These are phyloP conservation scores for Mythimna loreyi DNA, from an alignment of 2,888 invertebrate species.

Conservation along the genomic window DNA sequence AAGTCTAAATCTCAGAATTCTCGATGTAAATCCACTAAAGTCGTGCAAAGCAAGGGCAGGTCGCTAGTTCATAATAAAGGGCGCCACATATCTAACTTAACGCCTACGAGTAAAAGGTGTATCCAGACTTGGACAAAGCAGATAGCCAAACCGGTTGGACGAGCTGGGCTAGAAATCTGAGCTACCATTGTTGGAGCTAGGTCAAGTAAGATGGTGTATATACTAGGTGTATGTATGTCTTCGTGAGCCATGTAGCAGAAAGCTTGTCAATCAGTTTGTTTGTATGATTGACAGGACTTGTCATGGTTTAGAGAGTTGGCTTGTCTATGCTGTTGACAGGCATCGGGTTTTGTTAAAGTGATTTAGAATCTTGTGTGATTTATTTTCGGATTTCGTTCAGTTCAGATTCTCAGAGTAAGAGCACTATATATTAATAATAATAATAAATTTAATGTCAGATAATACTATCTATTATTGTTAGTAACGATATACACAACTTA, in stretches of 20 bases:
- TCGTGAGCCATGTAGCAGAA: constrained; percentile 8
- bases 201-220: constrained; percentile 64
- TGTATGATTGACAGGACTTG: constrained; percentile 24
- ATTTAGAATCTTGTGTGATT: constrained; percentile 2
- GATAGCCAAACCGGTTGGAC: constrained; percentile 77
- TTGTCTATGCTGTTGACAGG: neutral
- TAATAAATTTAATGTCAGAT: too few species aligned
- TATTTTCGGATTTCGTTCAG: neutral
- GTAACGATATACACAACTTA: too few species aligned
- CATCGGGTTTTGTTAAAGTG: neutral
- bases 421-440: too few species aligned
- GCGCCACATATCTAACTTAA: constrained; percentile 60
- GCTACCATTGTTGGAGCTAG: constrained; percentile 80
- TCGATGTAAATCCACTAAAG: neutral
- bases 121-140: constrained; percentile 65
- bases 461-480: too few species aligned
- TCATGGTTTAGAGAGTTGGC: constrained; percentile 16
- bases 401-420: neutral
- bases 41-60: neutral
- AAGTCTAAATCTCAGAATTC: neutral
- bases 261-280: constrained; percentile 35
- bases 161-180: constrained; percentile 80
- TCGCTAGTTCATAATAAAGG: constrained; percentile 28
- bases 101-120: constrained; percentile 67
- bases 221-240: constrained; percentile 4